A percentile compares a stretch with the other conserved stretches of the same genome.
Evolutionary conservation across 2,113 vertebrate species (phyloP).

Genomic region (Clinocottus analis): DNA sequence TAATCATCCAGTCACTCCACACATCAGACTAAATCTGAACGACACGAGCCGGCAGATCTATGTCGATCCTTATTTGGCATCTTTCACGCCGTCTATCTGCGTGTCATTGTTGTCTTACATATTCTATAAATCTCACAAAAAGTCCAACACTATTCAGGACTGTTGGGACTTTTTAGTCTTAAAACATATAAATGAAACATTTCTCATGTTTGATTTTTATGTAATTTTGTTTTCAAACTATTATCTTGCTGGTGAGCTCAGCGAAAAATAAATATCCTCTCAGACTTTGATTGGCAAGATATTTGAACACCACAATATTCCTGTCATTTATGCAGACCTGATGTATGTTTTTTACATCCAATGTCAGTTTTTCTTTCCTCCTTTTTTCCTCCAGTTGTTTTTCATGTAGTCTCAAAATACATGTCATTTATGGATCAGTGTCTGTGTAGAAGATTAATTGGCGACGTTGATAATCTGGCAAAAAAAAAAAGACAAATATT

Average conservation of each 20-base stretch:
- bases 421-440: neutral
- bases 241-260: neutral
- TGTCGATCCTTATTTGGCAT: conserved; percentile 66
- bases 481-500: neutral
- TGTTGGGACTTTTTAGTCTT: neutral
- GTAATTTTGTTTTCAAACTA: neutral
- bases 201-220: neutral
- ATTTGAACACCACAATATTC: neutral
- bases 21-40: conserved; percentile 67
- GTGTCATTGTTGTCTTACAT: conserved; percentile 40
- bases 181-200: neutral
- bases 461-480: neutral
- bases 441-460: neutral
- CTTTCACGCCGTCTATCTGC: conserved; percentile 45
- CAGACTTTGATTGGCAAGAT: conserved; percentile 4
- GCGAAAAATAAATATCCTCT: neutral
- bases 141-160: conserved; percentile 22
- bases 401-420: neutral
- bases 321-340: neutral
- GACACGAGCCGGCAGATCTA: conserved; percentile 69
- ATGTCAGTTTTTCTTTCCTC: no score
- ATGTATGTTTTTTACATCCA: neutral
- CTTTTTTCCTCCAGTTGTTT: neutral
- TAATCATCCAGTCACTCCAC: conserved; percentile 73
- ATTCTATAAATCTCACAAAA: conserved; percentile 32